A percentile compares a stretch with the other conserved stretches of the same genome.
Evolutionary conservation across 2,888 invertebrate genomes (phyloP).

Genomic region (Cyaniris semiargus): DNA sequence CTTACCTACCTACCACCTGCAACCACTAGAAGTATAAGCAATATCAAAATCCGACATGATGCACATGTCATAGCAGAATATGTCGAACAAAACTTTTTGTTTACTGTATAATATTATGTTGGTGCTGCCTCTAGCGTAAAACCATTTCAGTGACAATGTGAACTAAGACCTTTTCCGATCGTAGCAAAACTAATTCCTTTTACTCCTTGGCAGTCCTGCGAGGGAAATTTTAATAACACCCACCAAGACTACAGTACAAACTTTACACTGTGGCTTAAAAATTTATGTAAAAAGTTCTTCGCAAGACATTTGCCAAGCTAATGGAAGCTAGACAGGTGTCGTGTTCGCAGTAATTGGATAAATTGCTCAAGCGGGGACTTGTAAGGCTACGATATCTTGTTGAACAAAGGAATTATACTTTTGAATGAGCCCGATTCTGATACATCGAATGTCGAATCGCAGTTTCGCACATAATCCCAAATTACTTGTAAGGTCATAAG

Average conservation of each 20-base stretch:
- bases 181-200: no score
- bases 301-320: not conserved
- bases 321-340: conserved; percentile 4
- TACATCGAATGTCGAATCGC: not conserved
- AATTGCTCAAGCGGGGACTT: not conserved
- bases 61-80: no score
- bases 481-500: no score
- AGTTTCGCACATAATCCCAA: no score
- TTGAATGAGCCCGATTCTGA: not conserved
- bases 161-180: no score
- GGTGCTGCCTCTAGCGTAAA: no score
- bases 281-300: conserved; percentile 6
- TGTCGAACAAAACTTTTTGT: no score
- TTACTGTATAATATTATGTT: no score
- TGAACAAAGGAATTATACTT: conserved; percentile 6
- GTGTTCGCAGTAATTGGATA: not conserved
- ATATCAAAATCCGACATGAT: no score
- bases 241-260: not conserved
- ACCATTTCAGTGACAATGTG: no score
- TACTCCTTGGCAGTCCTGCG: not conserved
- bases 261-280: conserved; percentile 8
- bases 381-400: conserved; percentile 7
- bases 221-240: not conserved
- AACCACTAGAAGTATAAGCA: no score
- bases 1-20: no score